These are phyloP conservation scores for Agonopterix subpropinquella DNA, from an alignment of 2,888 invertebrate species.

Conservation along the genomic window DNA sequence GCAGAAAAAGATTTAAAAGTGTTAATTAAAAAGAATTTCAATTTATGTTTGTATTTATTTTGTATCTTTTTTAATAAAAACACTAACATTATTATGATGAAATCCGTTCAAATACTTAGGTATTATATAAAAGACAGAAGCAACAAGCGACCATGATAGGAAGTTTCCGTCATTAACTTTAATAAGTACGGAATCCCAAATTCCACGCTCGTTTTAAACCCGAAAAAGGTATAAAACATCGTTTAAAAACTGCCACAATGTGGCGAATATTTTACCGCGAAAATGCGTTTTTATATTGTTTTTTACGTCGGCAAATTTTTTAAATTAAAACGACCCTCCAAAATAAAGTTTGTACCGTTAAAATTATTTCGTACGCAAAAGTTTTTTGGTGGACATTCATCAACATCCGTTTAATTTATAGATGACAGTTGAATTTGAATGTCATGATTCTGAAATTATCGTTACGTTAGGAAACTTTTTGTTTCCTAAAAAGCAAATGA, in stretches of 20 bases:
- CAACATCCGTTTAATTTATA: neutral
- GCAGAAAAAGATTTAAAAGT: too few relatives aligned
- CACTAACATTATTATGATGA: too few relatives aligned
- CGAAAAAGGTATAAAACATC: slow-evolving; percentile 5
- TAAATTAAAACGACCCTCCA: slow-evolving; percentile 3
- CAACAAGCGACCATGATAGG: too few relatives aligned
- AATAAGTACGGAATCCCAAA: slow-evolving; percentile 3
- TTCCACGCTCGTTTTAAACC: slow-evolving; percentile 5
- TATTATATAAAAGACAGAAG: too few relatives aligned
- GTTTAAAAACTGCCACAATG: slow-evolving; percentile 4
- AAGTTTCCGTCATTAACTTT: slow-evolving; percentile 4
- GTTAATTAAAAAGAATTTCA: too few relatives aligned
- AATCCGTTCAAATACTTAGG: too few relatives aligned
- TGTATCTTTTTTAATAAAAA: too few relatives aligned
- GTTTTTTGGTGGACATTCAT: neutral
- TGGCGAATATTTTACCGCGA: neutral
- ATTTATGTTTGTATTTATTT: too few relatives aligned
- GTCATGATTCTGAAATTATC: neutral
- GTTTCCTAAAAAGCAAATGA: too few relatives aligned
- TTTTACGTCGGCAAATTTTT: slow-evolving; percentile 2
- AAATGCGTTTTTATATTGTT: neutral
- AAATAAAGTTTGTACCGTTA: slow-evolving; percentile 3
- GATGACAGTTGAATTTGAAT: neutral
- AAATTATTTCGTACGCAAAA: neutral
- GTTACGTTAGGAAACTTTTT: neutral